Evolutionary conservation across 2,888 invertebrate genomes (phyloP).

Genomic region (Schizotus pectinicornis): DNA sequence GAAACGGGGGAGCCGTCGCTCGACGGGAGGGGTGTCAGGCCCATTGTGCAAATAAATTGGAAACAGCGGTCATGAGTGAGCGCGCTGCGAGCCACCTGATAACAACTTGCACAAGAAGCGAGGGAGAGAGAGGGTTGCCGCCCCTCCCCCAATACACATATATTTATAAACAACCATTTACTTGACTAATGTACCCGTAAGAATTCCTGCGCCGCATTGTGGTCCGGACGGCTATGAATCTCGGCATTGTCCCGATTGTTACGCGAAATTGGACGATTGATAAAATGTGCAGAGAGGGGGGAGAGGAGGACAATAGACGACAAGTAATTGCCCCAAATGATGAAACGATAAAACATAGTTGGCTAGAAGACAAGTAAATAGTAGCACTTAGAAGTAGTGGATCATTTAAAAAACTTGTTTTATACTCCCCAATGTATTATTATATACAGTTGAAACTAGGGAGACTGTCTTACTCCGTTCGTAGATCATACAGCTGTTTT

Average conservation of each 20-base stretch:
- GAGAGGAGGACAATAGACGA: neutral
- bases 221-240: constrained; percentile 18
- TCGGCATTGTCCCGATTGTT: constrained; percentile 13
- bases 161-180: constrained; percentile 50
- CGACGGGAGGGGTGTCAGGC: constrained; percentile 40
- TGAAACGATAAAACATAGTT: too few relatives aligned
- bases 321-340: constrained; percentile 6
- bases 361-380: too few relatives aligned
- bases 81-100: constrained; percentile 39
- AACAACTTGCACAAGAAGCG: constrained; percentile 38
- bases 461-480: too few relatives aligned
- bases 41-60: constrained; percentile 55
- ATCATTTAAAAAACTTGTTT: too few relatives aligned
- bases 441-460: too few relatives aligned
- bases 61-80: constrained; percentile 53
- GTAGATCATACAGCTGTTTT: too few relatives aligned
- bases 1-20: neutral
- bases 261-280: constrained; percentile 21
- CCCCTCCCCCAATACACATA: constrained; percentile 32
- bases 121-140: constrained; percentile 32
- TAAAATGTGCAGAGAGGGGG: neutral
- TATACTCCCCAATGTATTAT: too few relatives aligned
- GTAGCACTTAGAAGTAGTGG: too few relatives aligned
- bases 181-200: constrained; percentile 52
- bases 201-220: constrained; percentile 42